Conservation (phyloP, 2,797 vertebrate genomes). For the Coendou prehensilis region DNA sequence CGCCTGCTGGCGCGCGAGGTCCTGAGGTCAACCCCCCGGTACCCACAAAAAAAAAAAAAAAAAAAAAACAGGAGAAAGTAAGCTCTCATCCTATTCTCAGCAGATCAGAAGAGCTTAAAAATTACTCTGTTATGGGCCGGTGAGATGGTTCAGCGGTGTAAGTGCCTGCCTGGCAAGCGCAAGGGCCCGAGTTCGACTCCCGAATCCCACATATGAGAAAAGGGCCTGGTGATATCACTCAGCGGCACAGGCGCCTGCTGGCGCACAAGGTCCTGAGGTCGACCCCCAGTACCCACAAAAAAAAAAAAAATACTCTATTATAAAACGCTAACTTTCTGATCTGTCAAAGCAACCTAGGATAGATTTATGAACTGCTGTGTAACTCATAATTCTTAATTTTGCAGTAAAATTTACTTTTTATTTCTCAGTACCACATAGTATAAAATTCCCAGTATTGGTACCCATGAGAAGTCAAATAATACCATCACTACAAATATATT, state of each 20-base stretch:
- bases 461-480: slow-evolving; percentile 47
- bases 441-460: slow-evolving; percentile 2
- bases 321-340: slow-evolving; percentile 38
- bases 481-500: neutral
- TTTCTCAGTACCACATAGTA: slow-evolving; percentile 1
- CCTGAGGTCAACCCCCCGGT: too few species aligned
- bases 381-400: slow-evolving; percentile 66
- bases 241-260: too few species aligned
- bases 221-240: too few species aligned
- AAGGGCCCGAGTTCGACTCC: too few species aligned
- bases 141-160: too few species aligned
- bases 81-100: neutral
- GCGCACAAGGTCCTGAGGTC: too few species aligned
- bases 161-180: too few species aligned
- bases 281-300: too few species aligned
- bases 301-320: neutral
- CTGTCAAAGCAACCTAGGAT: slow-evolving; percentile 54
- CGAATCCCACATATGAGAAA: too few species aligned
- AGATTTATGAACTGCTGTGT: slow-evolving; percentile 41
- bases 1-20: too few species aligned
- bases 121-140: too few species aligned
- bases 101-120: slow-evolving; percentile 10
- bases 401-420: slow-evolving; percentile 61
- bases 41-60: neutral
- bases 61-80: slow-evolving; percentile 23